Evolutionary conservation across 2,113 vertebrate species (phyloP).

Genomic region (Pavo muticus): DNA sequence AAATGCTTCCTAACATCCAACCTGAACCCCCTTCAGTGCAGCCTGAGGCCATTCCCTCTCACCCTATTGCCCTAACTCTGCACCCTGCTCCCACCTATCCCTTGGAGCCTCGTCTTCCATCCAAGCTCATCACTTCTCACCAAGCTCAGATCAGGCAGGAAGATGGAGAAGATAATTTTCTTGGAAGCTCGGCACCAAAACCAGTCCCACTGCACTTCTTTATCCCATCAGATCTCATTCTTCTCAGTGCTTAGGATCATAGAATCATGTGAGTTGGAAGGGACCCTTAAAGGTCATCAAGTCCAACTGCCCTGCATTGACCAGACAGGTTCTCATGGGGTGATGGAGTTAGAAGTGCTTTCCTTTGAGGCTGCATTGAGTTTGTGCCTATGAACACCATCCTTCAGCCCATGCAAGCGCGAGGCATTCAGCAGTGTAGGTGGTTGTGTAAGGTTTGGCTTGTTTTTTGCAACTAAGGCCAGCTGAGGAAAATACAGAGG

Average conservation of each 20-base stretch:
- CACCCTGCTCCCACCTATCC: not conserved
- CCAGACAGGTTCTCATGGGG: not conserved
- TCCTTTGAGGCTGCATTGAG: not conserved
- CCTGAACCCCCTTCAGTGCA: no score
- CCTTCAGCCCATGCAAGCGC: not conserved
- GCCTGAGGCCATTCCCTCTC: no score
- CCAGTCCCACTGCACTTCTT: not conserved
- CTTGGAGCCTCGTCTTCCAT: not conserved
- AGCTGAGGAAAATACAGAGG: not conserved
- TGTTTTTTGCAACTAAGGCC: not conserved
- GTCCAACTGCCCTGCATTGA: no score
- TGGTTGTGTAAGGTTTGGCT: not conserved
- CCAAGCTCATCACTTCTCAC: not conserved
- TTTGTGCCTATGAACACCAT: rapidly evolving
- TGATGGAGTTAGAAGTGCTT: not conserved
- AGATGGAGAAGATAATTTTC: not conserved
- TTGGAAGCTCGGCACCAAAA: not conserved
- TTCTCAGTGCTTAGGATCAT: not conserved
- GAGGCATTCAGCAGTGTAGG: rapidly evolving
- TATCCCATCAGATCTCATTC: not conserved
- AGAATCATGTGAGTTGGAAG: no score
- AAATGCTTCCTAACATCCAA: no score
- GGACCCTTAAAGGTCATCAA: no score
- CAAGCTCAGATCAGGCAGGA: not conserved
- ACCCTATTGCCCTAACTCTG: no score